Percentiles rank a stretch among this genome's conserved stretches.
phyloP scores from a whole-genome alignment of 2,797 vertebrate genomes.

The Cetoscarus ocellatus region DNA sequence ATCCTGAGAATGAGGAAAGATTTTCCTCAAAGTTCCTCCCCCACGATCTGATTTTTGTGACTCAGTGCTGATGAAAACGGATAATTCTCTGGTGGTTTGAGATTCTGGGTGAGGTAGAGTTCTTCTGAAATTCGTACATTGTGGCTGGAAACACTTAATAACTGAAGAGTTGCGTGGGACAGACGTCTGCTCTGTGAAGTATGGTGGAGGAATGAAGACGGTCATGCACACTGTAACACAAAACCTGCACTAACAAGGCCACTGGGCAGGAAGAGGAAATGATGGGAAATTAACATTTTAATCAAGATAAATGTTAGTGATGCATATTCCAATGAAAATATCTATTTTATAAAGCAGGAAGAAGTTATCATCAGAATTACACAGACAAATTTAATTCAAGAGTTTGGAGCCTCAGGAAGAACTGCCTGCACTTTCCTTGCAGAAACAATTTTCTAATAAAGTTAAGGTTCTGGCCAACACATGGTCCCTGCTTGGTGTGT shows the following conservation, averaged over 20 bases:
- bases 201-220: conserved; percentile 37
- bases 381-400: too few species aligned
- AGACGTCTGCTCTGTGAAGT: conserved; percentile 62
- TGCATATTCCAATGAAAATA: too few species aligned
- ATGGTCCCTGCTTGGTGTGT: too few species aligned
- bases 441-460: too few species aligned
- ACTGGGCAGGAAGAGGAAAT: neutral
- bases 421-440: too few species aligned
- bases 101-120: conserved; percentile 17
- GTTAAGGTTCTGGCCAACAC: too few species aligned
- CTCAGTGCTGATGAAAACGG: conserved; percentile 41
- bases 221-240: conserved; percentile 31
- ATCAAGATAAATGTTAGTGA: neutral
- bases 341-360: too few species aligned
- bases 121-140: conserved; percentile 28
- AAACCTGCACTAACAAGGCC: conserved; percentile 25
- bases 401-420: too few species aligned
- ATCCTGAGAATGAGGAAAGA: conserved; percentile 15
- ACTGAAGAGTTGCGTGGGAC: conserved; percentile 51
- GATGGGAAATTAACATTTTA: neutral
- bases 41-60: conserved; percentile 15
- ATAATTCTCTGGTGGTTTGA: conserved; percentile 28
- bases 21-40: conserved; percentile 29
- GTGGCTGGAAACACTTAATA: conserved; percentile 32
- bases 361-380: too few species aligned